Evolutionary conservation across 2,113 vertebrate genomes (phyloP).

Genomic region (Cyprinodon brontotheroides): DNA sequence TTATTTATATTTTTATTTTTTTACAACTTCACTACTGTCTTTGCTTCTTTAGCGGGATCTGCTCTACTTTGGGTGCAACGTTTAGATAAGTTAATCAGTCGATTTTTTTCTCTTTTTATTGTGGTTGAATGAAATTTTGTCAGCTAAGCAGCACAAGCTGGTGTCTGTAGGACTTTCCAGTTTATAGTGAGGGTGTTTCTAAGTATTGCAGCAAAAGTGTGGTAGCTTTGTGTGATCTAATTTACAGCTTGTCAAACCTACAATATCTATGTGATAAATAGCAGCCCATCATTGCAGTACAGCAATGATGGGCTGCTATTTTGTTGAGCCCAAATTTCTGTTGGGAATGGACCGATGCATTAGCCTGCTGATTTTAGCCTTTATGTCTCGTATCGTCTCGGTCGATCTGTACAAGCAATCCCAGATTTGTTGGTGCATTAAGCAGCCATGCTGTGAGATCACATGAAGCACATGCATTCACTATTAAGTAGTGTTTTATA

Average conservation of each 20-base stretch:
- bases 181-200: conserved; percentile 20
- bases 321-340: too few relatives aligned
- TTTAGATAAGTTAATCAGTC: conserved; percentile 32
- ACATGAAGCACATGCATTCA: too few relatives aligned
- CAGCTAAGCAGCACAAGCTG: conserved; percentile 22
- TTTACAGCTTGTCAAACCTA: background rate
- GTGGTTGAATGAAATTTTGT: conserved; percentile 31
- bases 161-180: conserved; percentile 23
- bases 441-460: too few relatives aligned
- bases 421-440: too few relatives aligned
- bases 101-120: conserved; percentile 16
- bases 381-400: too few relatives aligned
- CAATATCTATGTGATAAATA: too few relatives aligned
- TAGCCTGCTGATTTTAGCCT: too few relatives aligned
- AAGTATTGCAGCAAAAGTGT: background rate
- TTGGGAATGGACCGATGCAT: too few relatives aligned
- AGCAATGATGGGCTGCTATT: too few relatives aligned
- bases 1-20: background rate
- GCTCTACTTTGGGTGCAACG: background rate
- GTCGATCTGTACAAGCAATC: too few relatives aligned
- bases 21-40: background rate
- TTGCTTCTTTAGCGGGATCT: conserved; percentile 18
- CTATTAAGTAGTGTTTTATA: too few relatives aligned
- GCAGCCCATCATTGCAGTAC: too few relatives aligned
- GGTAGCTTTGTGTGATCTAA: background rate